phyloP scores from a whole-genome alignment of 1,140 invertebrate species.

The Anastatus disparis region DNA sequence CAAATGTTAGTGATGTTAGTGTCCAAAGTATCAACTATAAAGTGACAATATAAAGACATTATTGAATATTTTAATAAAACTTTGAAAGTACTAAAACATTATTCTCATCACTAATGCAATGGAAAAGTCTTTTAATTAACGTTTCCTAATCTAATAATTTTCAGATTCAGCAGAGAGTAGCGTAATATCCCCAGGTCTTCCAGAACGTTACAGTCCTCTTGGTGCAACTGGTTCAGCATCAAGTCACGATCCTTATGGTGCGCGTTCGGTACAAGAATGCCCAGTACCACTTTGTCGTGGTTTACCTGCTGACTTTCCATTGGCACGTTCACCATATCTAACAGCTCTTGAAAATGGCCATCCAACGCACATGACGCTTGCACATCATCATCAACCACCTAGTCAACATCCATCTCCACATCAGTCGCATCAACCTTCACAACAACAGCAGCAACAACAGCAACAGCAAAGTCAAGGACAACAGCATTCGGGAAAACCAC shows the following conservation, averaged over 20 bases:
- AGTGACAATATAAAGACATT: too few relatives aligned
- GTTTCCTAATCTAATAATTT: too few relatives aligned
- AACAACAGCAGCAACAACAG: constrained; percentile 47
- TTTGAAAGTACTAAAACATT: too few relatives aligned
- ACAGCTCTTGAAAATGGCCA: constrained; percentile 62
- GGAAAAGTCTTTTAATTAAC: too few relatives aligned
- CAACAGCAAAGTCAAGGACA: constrained; percentile 51
- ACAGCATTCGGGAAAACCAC: constrained; percentile 58
- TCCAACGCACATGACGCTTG: constrained; percentile 55
- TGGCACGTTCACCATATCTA: constrained; percentile 61
- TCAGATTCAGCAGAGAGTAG: constrained; percentile 65
- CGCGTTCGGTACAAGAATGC: constrained; percentile 51
- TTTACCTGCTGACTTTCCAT: constrained; percentile 56
- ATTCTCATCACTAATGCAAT: too few relatives aligned
- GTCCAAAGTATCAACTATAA: too few relatives aligned
- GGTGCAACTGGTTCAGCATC: constrained; percentile 54
- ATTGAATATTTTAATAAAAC: too few relatives aligned
- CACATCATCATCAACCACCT: constrained; percentile 51
- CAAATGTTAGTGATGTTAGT: too few relatives aligned
- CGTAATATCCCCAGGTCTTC: constrained; percentile 64
- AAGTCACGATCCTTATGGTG: constrained; percentile 57
- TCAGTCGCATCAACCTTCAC: constrained; percentile 30
- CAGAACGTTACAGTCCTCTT: constrained; percentile 64
- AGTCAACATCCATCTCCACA: neutral
- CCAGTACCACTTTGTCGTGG: constrained; percentile 61